Evolutionary conservation across 2,888 invertebrate genomes (phyloP).

Genomic region (Megalurothrips usitatus): DNA sequence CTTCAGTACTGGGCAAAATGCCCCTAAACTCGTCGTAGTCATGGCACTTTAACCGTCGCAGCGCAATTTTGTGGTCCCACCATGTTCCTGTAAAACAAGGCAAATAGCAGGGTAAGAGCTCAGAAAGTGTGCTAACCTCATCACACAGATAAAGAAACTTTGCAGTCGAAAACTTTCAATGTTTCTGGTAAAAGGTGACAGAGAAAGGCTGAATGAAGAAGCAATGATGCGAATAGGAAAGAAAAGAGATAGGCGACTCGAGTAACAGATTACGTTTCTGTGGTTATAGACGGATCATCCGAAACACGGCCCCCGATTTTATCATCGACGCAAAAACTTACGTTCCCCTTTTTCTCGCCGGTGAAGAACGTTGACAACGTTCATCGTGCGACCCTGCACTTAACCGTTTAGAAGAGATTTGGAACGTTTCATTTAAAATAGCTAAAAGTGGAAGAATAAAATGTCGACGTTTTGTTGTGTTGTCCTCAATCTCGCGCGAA

Average conservation of each 20-base stretch:
- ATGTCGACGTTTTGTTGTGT: not conserved
- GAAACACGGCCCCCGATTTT: too few species aligned
- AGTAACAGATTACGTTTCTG: not conserved
- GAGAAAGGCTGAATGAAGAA: too few species aligned
- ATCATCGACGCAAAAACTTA: not conserved
- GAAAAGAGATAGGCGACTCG: too few species aligned
- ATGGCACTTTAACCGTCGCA: not conserved
- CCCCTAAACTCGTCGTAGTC: not conserved
- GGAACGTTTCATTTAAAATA: not conserved
- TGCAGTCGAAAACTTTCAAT: too few species aligned
- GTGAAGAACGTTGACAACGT: not conserved
- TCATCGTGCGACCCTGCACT: not conserved
- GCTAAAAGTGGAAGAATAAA: not conserved
- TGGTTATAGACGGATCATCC: not conserved
- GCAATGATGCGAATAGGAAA: too few species aligned
- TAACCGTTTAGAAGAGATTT: not conserved
- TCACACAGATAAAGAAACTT: too few species aligned
- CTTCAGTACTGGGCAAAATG: slow-evolving; percentile 40
- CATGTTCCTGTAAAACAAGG: not conserved
- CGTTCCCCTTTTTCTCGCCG: not conserved
- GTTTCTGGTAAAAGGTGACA: too few species aligned
- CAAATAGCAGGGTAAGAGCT: not conserved
- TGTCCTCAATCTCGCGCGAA: slow-evolving; percentile 19
- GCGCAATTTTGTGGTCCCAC: not conserved
- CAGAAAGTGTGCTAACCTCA: too few species aligned